These are phyloP conservation scores for Periparus ater DNA, from an alignment of 2,797 vertebrate species.

Conservation along the genomic window DNA sequence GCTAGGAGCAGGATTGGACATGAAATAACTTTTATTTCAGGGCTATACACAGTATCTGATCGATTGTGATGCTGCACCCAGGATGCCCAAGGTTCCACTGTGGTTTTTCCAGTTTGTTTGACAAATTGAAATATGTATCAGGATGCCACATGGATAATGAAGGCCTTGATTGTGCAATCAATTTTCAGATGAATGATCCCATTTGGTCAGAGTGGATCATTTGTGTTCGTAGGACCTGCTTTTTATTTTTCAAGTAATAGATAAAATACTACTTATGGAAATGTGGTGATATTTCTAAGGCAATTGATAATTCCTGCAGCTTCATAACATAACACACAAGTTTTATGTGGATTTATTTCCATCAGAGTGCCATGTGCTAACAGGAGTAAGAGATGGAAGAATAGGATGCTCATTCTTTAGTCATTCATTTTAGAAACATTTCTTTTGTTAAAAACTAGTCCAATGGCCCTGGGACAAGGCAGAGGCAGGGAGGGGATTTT, in stretches of 20 bases:
- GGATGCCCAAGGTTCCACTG: neutral
- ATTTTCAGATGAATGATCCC: neutral
- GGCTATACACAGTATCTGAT: neutral
- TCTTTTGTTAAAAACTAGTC: slow-evolving; percentile 24
- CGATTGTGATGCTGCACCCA: neutral
- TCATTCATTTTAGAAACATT: neutral
- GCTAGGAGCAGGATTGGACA: neutral
- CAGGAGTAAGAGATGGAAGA: neutral
- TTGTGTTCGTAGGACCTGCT: neutral
- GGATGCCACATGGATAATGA: neutral
- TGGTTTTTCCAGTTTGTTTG: neutral
- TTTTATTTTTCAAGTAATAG: neutral
- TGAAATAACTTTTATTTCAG: slow-evolving; percentile 1
- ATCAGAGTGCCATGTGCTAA: neutral
- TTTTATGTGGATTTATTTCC: neutral
- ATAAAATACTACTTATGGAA: neutral
- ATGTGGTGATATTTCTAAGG: neutral
- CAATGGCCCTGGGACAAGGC: neutral
- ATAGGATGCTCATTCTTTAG: slow-evolving; percentile 12
- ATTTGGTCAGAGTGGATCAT: neutral
- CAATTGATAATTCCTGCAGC: neutral
- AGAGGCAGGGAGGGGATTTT: slow-evolving; percentile 31
- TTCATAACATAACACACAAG: neutral
- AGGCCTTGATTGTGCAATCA: neutral
- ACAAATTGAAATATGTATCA: neutral